A percentile compares a stretch with the other conserved stretches of the same genome.
Conservation (phyloP, 2,888 invertebrate genomes). For the Anarsia innoxiella region DNA sequence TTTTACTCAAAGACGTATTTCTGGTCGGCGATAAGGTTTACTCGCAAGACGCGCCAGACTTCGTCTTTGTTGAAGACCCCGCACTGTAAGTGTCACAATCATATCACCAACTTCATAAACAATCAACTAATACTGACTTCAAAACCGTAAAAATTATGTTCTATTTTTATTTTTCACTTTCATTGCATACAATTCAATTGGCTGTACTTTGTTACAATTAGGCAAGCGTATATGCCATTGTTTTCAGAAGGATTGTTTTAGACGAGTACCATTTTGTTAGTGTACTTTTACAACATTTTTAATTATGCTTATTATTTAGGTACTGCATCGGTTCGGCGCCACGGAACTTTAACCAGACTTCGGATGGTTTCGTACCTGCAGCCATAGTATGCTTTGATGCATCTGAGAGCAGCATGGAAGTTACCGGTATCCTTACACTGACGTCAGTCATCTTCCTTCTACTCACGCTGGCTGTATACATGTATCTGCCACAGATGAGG, state of each 20-base stretch:
- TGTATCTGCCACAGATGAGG: conserved; percentile 76
- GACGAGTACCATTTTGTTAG: too few species aligned
- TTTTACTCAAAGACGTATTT: conserved; percentile 48
- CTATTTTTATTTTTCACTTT: too few species aligned
- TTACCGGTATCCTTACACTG: conserved; percentile 57
- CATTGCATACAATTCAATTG: too few species aligned
- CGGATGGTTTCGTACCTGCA: conserved; percentile 33
- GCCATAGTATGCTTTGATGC: conserved; percentile 80
- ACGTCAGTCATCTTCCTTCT: conserved; percentile 76
- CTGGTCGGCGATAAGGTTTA: conserved; percentile 48
- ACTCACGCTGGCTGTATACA: conserved; percentile 76
- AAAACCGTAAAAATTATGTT: too few species aligned
- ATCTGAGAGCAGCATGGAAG: conserved; percentile 61
- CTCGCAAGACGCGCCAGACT: conserved; percentile 48
- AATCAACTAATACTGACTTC: too few species aligned
- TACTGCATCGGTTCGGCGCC: conserved; percentile 52
- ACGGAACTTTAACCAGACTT: conserved; percentile 27
- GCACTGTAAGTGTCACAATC: conserved; percentile 41
- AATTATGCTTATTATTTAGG: too few species aligned
- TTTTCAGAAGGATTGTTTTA: too few species aligned
- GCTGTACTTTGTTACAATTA: too few species aligned
- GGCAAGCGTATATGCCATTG: too few species aligned
- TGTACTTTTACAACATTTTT: too few species aligned
- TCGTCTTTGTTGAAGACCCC: conserved; percentile 51
- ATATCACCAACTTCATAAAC: too few species aligned